phyloP scores from a whole-genome alignment of 2,888 invertebrate genomes.

The Escarpia spicata region DNA sequence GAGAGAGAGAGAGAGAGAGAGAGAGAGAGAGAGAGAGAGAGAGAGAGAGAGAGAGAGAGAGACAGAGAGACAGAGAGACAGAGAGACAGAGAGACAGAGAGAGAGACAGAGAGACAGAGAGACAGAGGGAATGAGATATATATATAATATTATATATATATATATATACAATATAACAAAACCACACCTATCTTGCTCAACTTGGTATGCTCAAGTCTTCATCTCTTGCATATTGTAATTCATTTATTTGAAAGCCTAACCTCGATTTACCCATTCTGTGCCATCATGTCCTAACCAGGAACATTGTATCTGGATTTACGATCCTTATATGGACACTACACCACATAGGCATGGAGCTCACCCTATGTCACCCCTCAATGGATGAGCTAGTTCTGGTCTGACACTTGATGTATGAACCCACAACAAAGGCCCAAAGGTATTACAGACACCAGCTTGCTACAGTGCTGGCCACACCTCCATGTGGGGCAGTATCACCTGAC shows the following conservation, averaged over 20 bases:
- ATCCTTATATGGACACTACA: not conserved
- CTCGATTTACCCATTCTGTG: not conserved
- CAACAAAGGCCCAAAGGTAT: not conserved
- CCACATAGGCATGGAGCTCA: not conserved
- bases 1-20: too few species aligned
- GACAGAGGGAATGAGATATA: too few species aligned
- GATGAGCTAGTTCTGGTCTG: not conserved
- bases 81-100: too few species aligned
- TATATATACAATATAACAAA: too few species aligned
- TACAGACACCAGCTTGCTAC: not conserved
- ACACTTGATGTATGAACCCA: not conserved
- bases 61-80: too few species aligned
- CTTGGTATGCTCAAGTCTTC: too few species aligned
- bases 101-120: too few species aligned
- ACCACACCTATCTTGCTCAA: too few species aligned
- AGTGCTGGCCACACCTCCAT: not conserved
- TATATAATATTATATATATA: too few species aligned
- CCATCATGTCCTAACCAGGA: not conserved
- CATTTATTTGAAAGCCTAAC: not conserved
- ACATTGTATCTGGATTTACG: not conserved
- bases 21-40: too few species aligned
- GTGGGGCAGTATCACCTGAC: not conserved
- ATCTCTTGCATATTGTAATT: too few species aligned
- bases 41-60: too few species aligned
- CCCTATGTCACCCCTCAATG: not conserved